A percentile compares a stretch with the other conserved stretches of the same genome.
phyloP scores from a whole-genome alignment of 2,888 invertebrate species.

The Bombyx huttoni region DNA sequence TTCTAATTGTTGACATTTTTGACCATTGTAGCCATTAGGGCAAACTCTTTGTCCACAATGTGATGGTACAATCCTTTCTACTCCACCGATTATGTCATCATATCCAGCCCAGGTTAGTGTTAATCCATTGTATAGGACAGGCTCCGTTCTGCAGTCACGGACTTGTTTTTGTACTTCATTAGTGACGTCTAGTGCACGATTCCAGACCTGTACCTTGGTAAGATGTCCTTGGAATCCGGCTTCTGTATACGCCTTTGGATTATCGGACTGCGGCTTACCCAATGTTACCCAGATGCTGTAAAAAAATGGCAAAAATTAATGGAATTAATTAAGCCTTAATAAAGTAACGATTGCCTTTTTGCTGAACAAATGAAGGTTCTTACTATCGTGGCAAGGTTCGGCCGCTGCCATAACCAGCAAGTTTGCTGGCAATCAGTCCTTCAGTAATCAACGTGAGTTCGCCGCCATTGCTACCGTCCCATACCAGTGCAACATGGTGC shows the following conservation, averaged over 20 bases:
- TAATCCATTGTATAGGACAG: constrained; percentile 88
- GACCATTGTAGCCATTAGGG: constrained; percentile 88
- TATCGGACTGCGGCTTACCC: constrained; percentile 88
- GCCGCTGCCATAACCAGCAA: constrained; percentile 90
- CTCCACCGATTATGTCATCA: constrained; percentile 89
- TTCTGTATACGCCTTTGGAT: constrained; percentile 86
- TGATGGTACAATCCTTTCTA: constrained; percentile 91
- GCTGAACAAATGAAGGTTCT: constrained; percentile 33
- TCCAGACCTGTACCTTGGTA: constrained; percentile 96
- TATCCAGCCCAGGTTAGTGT: constrained; percentile 95
- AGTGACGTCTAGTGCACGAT: constrained; percentile 89
- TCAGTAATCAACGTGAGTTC: constrained; percentile 94
- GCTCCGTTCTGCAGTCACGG: constrained; percentile 91
- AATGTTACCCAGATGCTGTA: constrained; percentile 90
- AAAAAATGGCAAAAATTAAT: not conserved
- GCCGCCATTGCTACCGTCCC: constrained; percentile 90
- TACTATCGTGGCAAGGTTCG: constrained; percentile 86
- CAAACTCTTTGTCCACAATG: constrained; percentile 93
- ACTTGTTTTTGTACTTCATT: constrained; percentile 95
- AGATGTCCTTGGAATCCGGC: constrained; percentile 96
- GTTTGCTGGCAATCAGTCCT: constrained; percentile 93
- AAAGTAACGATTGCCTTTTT: not conserved
- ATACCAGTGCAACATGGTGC: constrained; percentile 96
- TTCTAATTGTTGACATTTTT: constrained; percentile 87
- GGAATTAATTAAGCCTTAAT: not conserved